Evolutionary conservation across 53 echinoderm and acorn worm species (phyloP).

Genomic region (Hippasteria phrygiana): DNA sequence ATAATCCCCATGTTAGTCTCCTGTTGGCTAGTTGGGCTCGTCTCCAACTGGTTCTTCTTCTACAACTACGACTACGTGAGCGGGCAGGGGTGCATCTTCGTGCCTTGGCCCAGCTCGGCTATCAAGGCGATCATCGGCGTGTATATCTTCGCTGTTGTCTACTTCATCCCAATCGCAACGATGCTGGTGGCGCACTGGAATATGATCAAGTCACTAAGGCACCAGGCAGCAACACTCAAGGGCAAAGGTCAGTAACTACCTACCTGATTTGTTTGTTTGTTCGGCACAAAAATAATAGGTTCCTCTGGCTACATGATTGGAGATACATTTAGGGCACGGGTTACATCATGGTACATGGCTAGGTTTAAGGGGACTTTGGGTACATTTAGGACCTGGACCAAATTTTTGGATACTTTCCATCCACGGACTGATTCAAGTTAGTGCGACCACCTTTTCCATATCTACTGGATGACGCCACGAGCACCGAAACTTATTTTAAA

Average conservation of each 20-base stretch:
- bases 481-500: too few species aligned
- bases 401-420: too few species aligned
- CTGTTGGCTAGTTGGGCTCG: slow-evolving; percentile 79
- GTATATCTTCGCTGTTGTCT: slow-evolving; percentile 76
- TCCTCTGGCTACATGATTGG: too few species aligned
- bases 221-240: slow-evolving; percentile 51
- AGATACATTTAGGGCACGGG: too few species aligned
- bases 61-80: slow-evolving; percentile 74
- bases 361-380: too few species aligned
- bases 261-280: too few species aligned
- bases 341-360: too few species aligned
- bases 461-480: too few species aligned
- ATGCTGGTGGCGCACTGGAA: slow-evolving; percentile 77
- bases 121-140: slow-evolving; percentile 69
- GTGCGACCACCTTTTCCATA: too few species aligned
- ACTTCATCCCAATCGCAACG: slow-evolving; percentile 73
- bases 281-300: too few species aligned
- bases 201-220: slow-evolving; percentile 75
- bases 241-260: slow-evolving; percentile 42
- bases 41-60: slow-evolving; percentile 80
- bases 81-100: slow-evolving; percentile 58
- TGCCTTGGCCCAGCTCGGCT: slow-evolving; percentile 53
- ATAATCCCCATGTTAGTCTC: slow-evolving; percentile 65
- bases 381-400: too few species aligned
- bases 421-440: too few species aligned